Percentiles rank a stretch among this genome's conserved stretches.
Conservation (phyloP, 1,140 invertebrate genomes). For the Heliconius congener region DNA sequence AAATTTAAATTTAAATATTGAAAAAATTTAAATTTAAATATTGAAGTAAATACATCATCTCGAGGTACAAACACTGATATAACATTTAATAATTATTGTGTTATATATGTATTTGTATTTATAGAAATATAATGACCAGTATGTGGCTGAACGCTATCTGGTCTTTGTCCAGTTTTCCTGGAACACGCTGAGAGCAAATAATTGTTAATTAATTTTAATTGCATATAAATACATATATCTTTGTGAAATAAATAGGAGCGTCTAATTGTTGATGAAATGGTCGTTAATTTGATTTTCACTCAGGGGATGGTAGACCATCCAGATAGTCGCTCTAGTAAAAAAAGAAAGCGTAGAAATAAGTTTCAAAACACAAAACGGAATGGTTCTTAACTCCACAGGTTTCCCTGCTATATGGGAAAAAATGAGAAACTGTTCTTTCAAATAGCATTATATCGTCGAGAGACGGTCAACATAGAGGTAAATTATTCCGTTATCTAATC, state of each 20-base stretch:
- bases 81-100: background rate
- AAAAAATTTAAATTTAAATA: background rate
- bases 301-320: no score
- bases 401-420: no score
- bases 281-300: no score
- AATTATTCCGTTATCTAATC: no score
- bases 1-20: background rate
- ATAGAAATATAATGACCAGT: slow-evolving; percentile 6
- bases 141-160: background rate
- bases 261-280: no score
- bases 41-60: background rate
- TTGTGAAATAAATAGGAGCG: background rate
- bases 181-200: background rate
- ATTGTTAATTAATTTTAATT: background rate
- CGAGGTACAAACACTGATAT: background rate
- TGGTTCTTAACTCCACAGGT: no score
- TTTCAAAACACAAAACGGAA: no score
- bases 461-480: no score
- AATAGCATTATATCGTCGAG: no score
- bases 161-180: background rate
- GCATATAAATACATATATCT: background rate
- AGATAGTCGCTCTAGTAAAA: no score
- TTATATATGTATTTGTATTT: background rate
- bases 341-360: no score
- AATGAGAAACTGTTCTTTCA: no score